phyloP scores from a whole-genome alignment of 2,797 vertebrate species.

The Botia almorhae region DNA sequence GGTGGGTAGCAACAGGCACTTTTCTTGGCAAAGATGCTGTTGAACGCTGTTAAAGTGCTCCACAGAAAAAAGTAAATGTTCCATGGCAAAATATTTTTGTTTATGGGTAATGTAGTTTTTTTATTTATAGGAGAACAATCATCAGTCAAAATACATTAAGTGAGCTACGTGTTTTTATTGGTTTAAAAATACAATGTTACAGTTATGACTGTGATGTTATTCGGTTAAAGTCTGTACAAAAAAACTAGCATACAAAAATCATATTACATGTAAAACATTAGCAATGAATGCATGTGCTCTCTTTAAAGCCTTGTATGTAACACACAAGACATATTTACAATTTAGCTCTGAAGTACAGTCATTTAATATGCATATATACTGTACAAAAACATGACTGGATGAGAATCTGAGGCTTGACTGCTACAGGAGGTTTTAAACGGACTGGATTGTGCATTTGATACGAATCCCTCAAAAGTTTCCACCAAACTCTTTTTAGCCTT shows the following conservation, averaged over 20 bases:
- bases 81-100: too few relatives aligned
- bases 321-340: constrained; percentile 45
- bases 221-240: constrained; percentile 42
- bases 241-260: constrained; percentile 3
- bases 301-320: constrained; percentile 17
- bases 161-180: constrained; percentile 51
- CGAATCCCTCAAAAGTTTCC: neutral
- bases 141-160: neutral
- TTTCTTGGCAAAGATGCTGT: too few relatives aligned
- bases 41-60: too few relatives aligned
- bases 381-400: constrained; percentile 17
- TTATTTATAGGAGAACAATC: neutral
- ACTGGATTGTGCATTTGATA: neutral
- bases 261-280: constrained; percentile 25
- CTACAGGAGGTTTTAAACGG: constrained; percentile 39
- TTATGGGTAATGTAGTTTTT: neutral
- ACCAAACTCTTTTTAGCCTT: neutral
- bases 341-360: neutral
- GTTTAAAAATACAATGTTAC: constrained; percentile 32
- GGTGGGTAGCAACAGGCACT: too few relatives aligned
- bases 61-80: too few relatives aligned
- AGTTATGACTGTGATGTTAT: neutral
- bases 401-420: constrained; percentile 29
- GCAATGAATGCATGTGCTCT: neutral
- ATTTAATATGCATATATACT: constrained; percentile 26